Evolutionary conservation across 1,140 invertebrate species (phyloP).

Genomic region (Drosophila equinoxialis): DNA sequence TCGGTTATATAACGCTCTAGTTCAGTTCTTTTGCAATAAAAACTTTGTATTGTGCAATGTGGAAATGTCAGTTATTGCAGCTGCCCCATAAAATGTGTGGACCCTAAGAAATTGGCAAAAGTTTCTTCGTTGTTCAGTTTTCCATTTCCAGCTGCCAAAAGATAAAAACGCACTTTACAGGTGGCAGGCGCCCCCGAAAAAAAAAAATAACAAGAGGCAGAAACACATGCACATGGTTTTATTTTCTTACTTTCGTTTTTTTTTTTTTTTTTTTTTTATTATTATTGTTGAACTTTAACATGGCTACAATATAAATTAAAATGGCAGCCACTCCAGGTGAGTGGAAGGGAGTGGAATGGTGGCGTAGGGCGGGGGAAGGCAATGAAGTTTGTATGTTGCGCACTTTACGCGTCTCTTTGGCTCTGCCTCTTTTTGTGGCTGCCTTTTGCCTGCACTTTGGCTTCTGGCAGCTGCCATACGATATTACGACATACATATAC

Average conservation of each 20-base stretch:
- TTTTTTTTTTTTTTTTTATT: conserved; percentile 47
- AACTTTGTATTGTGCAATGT: background rate
- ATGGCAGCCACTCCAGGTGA: conserved; percentile 60
- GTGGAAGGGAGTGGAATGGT: background rate
- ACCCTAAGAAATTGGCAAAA: conserved; percentile 41
- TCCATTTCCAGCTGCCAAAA: conserved; percentile 61
- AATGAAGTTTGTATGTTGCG: conserved; percentile 65
- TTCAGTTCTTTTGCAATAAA: background rate
- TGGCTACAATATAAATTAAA: conserved; percentile 79
- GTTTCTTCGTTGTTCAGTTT: conserved; percentile 28
- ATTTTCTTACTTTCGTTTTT: conserved; percentile 20
- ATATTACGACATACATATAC: conserved; percentile 39
- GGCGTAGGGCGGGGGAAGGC: conserved; percentile 6
- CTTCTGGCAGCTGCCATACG: conserved; percentile 56
- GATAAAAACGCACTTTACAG: conserved; percentile 73
- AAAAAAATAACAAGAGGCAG: conserved; percentile 6
- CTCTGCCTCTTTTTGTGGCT: conserved; percentile 17
- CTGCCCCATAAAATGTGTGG: conserved; percentile 14
- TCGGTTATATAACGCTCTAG: background rate
- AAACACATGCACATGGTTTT: conserved; percentile 51
- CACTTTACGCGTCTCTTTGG: conserved; percentile 38
- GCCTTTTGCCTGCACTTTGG: conserved; percentile 45
- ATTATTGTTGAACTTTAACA: conserved; percentile 77
- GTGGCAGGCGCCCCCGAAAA: conserved; percentile 3
- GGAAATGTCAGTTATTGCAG: conserved; percentile 1